phyloP scores from a whole-genome alignment of 2,113 vertebrate species.

The Semnopithecus entellus region DNA sequence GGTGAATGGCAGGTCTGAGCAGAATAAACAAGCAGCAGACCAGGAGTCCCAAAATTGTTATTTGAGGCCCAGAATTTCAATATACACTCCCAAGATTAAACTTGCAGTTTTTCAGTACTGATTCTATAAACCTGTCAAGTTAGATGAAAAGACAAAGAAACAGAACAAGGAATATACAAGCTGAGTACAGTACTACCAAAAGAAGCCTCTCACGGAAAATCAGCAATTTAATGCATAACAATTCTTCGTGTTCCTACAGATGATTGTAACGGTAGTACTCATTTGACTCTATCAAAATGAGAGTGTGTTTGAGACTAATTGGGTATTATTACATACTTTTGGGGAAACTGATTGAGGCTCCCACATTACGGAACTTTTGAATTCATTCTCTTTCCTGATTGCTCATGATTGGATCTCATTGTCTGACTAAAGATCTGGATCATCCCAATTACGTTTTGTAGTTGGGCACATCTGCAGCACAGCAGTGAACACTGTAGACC shows the following conservation, averaged over 20 bases:
- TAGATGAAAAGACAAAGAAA: not conserved
- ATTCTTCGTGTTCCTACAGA: not conserved
- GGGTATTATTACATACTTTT: not conserved
- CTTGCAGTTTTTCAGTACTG: not conserved
- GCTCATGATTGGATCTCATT: conserved; percentile 11
- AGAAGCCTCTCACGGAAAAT: not conserved
- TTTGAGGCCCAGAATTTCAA: not conserved
- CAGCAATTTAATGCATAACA: not conserved
- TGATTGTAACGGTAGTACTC: not conserved
- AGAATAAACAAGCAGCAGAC: not conserved
- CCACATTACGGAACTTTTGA: not conserved
- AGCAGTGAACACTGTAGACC: conserved; percentile 51
- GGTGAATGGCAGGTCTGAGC: fast-evolving
- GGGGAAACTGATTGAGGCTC: not conserved
- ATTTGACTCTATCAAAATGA: not conserved
- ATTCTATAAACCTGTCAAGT: not conserved
- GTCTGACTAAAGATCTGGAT: not conserved
- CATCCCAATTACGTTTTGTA: conserved; percentile 25
- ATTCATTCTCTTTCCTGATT: conserved; percentile 27
- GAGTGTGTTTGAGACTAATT: not conserved
- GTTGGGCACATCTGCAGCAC: conserved; percentile 71
- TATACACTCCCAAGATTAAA: not conserved
- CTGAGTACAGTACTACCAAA: not conserved
- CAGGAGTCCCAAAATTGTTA: not conserved
- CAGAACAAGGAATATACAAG: not conserved